These are phyloP conservation scores for Meriones psammophilus DNA, from an alignment of 2,797 vertebrate species.

Conservation along the genomic window DNA sequence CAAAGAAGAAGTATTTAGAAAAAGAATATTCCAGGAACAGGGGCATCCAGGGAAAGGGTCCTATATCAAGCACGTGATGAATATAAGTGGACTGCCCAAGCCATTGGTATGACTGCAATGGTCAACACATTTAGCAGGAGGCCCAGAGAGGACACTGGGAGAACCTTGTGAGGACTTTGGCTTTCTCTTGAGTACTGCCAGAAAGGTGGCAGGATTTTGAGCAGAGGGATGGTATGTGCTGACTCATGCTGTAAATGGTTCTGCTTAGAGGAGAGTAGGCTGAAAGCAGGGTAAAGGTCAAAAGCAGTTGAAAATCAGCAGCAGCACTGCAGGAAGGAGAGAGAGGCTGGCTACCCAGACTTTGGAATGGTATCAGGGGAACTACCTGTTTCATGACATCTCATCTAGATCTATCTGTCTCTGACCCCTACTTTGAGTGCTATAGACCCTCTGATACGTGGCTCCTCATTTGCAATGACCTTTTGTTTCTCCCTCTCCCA, in stretches of 20 bases:
- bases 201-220: background rate
- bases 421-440: rapidly evolving
- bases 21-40: background rate
- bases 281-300: no score
- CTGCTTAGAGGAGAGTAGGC: rapidly evolving
- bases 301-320: background rate
- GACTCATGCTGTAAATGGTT: background rate
- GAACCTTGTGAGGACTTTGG: background rate
- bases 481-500: background rate
- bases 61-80: background rate
- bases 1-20: background rate
- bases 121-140: background rate
- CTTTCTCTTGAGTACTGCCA: background rate
- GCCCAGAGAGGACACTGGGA: background rate
- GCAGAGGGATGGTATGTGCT: background rate
- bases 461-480: background rate
- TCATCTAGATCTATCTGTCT: background rate
- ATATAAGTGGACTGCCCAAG: background rate
- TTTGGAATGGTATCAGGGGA: rapidly evolving
- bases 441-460: background rate
- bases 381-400: background rate
- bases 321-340: no score
- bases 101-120: background rate
- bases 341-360: no score
- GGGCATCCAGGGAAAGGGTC: background rate